These are phyloP conservation scores for Patiria pectinifera DNA, from an alignment of 53 echinoderm and acorn worm species.

Conservation along the genomic window DNA sequence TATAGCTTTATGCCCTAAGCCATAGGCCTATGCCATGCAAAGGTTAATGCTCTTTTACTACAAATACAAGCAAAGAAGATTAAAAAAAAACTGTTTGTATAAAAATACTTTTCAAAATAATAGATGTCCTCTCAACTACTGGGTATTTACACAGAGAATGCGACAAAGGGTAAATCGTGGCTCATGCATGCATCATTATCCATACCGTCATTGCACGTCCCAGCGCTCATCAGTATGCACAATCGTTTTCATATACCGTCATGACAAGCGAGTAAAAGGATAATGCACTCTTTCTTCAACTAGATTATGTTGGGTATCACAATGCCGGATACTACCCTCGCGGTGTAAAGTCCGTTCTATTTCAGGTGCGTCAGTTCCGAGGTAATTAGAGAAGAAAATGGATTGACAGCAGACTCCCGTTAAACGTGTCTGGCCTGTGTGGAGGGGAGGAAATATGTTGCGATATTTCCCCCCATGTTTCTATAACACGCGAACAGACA, in stretches of 20 bases:
- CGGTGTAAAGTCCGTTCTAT: conserved; percentile 6
- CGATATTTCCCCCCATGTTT: neutral
- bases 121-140: too few species aligned
- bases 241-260: neutral
- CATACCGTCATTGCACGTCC: neutral
- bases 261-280: neutral
- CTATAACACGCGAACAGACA: neutral
- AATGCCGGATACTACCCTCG: neutral
- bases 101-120: too few species aligned
- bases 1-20: too few species aligned
- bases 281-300: neutral
- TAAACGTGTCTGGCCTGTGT: neutral
- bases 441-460: neutral
- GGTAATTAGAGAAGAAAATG: conserved; percentile 29
- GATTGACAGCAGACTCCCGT: neutral
- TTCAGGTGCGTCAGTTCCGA: neutral
- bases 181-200: neutral
- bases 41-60: too few species aligned
- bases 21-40: too few species aligned
- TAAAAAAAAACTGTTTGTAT: too few species aligned
- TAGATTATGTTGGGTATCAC: neutral
- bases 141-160: too few species aligned
- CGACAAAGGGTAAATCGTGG: too few species aligned
- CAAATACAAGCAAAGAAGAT: too few species aligned
- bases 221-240: neutral